phyloP scores from a whole-genome alignment of 2,113 vertebrate species.

The Carassius carassius region DNA sequence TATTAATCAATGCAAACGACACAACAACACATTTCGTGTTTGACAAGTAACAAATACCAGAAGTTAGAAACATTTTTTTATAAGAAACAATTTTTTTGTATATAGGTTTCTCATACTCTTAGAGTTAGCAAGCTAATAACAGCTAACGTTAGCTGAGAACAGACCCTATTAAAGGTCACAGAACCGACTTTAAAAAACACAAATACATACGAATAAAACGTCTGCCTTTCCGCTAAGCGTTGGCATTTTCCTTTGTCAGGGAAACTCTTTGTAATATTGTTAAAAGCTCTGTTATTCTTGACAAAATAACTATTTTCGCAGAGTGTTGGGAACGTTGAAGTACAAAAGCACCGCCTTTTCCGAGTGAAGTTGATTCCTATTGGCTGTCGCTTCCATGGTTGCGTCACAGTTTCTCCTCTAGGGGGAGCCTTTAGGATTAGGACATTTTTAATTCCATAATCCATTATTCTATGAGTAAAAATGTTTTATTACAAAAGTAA shows the following conservation, averaged over 20 bases:
- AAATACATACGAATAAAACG: constrained; percentile 75
- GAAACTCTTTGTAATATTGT: neutral
- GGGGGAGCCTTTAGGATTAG: neutral
- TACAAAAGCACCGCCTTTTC: constrained; percentile 31
- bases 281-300: too few relatives aligned
- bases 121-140: neutral
- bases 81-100: neutral
- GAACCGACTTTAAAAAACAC: neutral
- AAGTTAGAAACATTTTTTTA: neutral
- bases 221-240: constrained; percentile 65
- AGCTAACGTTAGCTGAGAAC: neutral
- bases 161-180: neutral
- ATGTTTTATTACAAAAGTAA: too few relatives aligned
- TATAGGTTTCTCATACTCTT: neutral
- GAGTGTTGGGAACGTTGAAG: constrained; percentile 49
- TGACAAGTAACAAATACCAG: neutral
- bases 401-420: neutral
- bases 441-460: neutral
- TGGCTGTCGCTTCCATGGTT: constrained; percentile 26
- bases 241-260: constrained; percentile 60
- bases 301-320: constrained; percentile 34
- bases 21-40: neutral
- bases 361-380: constrained; percentile 18
- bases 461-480: too few relatives aligned
- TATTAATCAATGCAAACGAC: neutral